Evolutionary conservation across 1,140 invertebrate genomes (phyloP), one percentile per base, ranked within the genome.

Genomic region (Scaptomyza hsui): DNA sequence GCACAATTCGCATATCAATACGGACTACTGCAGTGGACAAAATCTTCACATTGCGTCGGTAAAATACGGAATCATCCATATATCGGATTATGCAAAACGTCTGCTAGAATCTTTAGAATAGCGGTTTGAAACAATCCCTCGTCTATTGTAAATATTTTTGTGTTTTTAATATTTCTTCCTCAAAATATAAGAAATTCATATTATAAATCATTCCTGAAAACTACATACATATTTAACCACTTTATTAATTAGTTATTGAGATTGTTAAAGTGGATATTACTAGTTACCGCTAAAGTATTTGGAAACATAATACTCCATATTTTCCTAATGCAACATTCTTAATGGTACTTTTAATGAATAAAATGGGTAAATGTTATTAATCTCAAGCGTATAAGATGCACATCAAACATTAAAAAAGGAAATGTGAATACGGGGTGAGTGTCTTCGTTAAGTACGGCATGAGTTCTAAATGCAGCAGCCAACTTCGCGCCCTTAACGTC

Each of bases 1-100:
- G 3, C 94, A 94, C 72, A 94, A 94, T 73, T 90, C 92, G 1
- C 89, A 92, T 57, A 94, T 94, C 26, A 94, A 94, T 70, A 79
- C 85, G 15, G 79, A 86, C 10, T 90, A 80, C 64, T 92, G 92
- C 6, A 91, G 89, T 62, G 93, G 92, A 1, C 45, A 72, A 2
- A 93, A 92, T 71, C 79, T 94, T 55, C 93, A 93, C 67, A 78
- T 94, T 1, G 93, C 92, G 1, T 80, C 89, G 0, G 80, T 89
- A 0, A 73, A 92, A 35, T 90, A 92, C 37, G 93, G 93, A n/a
- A 72, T 94, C 24, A 44, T 93, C 5, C 93, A 93, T 73, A 92
- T 93, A 69, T 77, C 91, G 0, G 92, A 94, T 18, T 93, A 93
- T 71, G 92, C 92, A 1, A 91, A 71, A 4, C 69, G 62, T n/a